Conservation (phyloP, 1,140 invertebrate genomes). For the Ganaspis sp. region DNA sequence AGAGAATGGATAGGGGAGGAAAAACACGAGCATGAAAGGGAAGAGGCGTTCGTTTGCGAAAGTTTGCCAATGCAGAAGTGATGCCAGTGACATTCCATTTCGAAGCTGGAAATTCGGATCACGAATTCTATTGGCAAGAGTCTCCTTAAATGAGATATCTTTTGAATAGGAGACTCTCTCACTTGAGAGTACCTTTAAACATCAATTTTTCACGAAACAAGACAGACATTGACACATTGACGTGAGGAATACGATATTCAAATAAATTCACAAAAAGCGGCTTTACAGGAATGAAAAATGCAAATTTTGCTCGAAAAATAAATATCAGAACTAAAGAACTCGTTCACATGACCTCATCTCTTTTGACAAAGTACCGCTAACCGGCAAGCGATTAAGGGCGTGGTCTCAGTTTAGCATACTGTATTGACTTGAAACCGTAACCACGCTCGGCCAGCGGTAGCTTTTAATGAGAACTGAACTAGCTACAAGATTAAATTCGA, state of each 20-base stretch:
- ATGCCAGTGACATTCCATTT: conserved; percentile 20
- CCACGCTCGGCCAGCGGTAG: not conserved
- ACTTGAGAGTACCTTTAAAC: conserved; percentile 1
- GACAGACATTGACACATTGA: conserved; percentile 19
- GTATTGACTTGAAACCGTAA: not conserved
- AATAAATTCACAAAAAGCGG: not conserved
- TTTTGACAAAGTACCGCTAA: not conserved
- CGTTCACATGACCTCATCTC: conserved; percentile 2
- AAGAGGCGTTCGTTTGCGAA: conserved; percentile 17
- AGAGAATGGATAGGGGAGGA: not conserved
- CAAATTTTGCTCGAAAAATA: not conserved
- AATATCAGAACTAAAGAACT: not conserved
- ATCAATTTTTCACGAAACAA: conserved; percentile 5
- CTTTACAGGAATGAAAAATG: not conserved
- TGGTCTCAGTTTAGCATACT: not conserved
- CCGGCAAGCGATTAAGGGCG: not conserved
- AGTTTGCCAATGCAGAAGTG: conserved; percentile 7
- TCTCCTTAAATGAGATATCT: conserved; percentile 8
- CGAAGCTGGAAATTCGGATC: conserved; percentile 24
- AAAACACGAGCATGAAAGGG: conserved; percentile 1
- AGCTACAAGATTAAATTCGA: not conserved
- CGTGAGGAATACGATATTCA: conserved; percentile 1
- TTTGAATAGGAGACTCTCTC: not conserved
- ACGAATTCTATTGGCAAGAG: conserved; percentile 30
- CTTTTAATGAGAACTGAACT: not conserved